Conservation (phyloP, 2,888 invertebrate genomes). For the Dimorphilus gyrociliatus region DNA sequence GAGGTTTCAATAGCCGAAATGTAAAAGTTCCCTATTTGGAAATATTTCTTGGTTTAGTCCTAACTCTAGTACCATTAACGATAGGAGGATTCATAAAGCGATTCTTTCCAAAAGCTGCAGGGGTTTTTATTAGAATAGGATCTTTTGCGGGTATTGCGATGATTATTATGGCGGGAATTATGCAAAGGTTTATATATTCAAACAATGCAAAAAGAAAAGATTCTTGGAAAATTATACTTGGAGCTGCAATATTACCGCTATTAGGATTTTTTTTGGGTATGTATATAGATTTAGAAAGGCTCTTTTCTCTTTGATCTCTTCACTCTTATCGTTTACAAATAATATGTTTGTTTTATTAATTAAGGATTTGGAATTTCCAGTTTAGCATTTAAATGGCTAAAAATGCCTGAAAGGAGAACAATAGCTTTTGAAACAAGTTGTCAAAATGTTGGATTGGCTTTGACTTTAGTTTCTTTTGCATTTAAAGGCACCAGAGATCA, state of each 20-base stretch:
- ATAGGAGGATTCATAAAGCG: constrained; percentile 17
- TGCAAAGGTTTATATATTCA: not conserved
- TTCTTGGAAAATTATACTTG: constrained; percentile 21
- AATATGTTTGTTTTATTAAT: no score
- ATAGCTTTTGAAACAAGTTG: constrained; percentile 25
- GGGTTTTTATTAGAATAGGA: constrained; percentile 14
- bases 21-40: constrained; percentile 20
- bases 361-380: constrained; percentile 17
- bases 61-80: constrained; percentile 17
- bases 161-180: constrained; percentile 17
- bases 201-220: no score
- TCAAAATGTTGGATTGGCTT: constrained; percentile 25
- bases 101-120: constrained; percentile 17
- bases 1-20: constrained; percentile 16
- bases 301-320: no score
- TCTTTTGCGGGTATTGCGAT: no score
- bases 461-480: constrained; percentile 20
- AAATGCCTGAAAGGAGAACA: constrained; percentile 14
- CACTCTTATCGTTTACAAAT: no score
- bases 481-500: constrained; percentile 14
- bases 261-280: no score
- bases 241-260: no score
- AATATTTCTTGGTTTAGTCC: constrained; percentile 16
- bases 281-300: no score
- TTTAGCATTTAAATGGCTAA: constrained; percentile 14